These are phyloP conservation scores for Aradophagus sp. DNA, from an alignment of 1,140 invertebrate genomes.

Conservation along the genomic window DNA sequence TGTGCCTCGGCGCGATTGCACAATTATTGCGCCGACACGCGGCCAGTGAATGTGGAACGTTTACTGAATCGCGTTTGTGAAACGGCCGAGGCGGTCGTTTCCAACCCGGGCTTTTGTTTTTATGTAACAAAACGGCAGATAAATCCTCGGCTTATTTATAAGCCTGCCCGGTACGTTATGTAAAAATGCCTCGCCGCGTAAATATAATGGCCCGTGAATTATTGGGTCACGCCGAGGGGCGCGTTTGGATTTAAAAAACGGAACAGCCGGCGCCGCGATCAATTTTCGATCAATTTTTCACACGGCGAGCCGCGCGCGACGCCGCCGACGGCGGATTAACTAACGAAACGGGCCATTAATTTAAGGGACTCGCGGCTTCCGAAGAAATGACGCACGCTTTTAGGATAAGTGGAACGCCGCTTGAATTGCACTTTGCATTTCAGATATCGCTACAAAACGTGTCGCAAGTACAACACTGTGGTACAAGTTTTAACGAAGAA, in stretches of 20 bases:
- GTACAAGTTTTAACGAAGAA: no score
- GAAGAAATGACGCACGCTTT: no score
- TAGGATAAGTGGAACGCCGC: background rate
- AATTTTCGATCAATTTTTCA: background rate
- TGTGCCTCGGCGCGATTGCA: no score
- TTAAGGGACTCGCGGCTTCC: no score
- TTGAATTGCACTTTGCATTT: no score
- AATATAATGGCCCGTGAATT: conserved; percentile 8
- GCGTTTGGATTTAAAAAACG: conserved; percentile 7
- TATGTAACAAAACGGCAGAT: conserved; percentile 5
- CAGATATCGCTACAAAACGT: no score
- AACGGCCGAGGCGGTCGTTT: background rate
- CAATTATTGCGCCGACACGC: no score
- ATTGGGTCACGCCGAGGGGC: conserved; percentile 5
- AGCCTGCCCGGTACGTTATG: background rate
- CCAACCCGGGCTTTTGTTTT: conserved; percentile 1
- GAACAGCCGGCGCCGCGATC: background rate
- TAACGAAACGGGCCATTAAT: no score
- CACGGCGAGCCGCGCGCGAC: no score
- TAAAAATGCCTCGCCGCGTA: background rate
- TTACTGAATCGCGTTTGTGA: conserved; percentile 7
- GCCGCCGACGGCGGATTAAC: background rate
- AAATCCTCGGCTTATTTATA: conserved; percentile 13
- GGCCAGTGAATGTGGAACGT: conserved; percentile 4
- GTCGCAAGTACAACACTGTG: no score